phyloP scores from a whole-genome alignment of 1,140 invertebrate species.

The Archegozetes longisetosus region DNA sequence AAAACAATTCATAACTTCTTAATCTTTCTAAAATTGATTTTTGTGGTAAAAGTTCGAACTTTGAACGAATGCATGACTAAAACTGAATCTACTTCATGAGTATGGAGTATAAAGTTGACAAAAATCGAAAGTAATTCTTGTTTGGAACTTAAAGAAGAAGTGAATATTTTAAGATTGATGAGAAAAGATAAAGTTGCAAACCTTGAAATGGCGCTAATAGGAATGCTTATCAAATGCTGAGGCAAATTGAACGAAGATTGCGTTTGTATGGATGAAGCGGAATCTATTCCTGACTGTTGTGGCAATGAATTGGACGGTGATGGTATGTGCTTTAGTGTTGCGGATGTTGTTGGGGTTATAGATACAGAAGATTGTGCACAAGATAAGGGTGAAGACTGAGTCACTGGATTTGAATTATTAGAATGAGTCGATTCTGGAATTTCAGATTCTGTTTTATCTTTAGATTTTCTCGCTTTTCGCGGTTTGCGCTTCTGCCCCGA shows the following conservation, averaged over 20 bases:
- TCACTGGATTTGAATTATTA: background rate
- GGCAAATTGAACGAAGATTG: background rate
- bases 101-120: too few species aligned
- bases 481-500: background rate
- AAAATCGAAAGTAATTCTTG: too few species aligned
- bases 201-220: background rate
- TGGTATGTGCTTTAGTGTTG: background rate
- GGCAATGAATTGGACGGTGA: slow-evolving; percentile 4
- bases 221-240: background rate
- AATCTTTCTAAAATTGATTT: too few species aligned
- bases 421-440: background rate
- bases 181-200: too few species aligned
- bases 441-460: background rate
- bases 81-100: too few species aligned
- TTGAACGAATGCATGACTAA: too few species aligned
- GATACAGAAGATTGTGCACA: background rate
- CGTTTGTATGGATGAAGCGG: background rate
- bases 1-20: too few species aligned
- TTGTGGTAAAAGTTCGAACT: too few species aligned
- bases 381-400: background rate
- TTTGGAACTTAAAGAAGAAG: too few species aligned
- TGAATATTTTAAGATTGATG: too few species aligned
- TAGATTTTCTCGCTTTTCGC: background rate
- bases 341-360: background rate
- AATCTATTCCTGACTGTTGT: background rate